Percentiles rank a stretch among this genome's conserved stretches.
Evolutionary conservation across 1,140 invertebrate species (phyloP).

Genomic region (Drosophila serrata): DNA sequence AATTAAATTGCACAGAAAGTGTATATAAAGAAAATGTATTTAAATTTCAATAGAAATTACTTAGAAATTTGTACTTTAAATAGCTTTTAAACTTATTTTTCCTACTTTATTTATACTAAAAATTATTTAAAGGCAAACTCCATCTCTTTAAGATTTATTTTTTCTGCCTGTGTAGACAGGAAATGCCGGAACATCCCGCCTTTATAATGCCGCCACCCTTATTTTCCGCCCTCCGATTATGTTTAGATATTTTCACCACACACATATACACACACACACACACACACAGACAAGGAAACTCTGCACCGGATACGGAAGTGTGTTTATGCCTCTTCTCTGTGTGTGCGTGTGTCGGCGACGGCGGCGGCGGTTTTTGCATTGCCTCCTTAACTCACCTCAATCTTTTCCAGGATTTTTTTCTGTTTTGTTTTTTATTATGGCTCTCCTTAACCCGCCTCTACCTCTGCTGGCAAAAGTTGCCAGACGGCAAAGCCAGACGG

Average conservation of each 20-base stretch:
- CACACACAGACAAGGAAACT: slow-evolving; percentile 20
- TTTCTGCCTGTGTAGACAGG: slow-evolving; percentile 4
- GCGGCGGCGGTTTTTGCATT: slow-evolving; percentile 54
- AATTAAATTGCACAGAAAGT: slow-evolving; percentile 2
- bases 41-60: not conserved
- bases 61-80: slow-evolving; percentile 43
- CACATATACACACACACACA: slow-evolving; percentile 19
- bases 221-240: slow-evolving; percentile 46
- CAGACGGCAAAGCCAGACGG: slow-evolving; percentile 58
- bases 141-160: not conserved
- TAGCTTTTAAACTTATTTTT: not conserved
- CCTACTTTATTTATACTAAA: not conserved
- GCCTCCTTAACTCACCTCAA: slow-evolving; percentile 42
- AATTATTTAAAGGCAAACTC: not conserved
- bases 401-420: slow-evolving; percentile 5
- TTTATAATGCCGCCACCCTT: not conserved
- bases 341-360: slow-evolving; percentile 11
- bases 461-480: slow-evolving; percentile 33
- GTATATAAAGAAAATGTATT: rapidly evolving
- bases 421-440: slow-evolving; percentile 2
- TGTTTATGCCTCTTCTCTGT: slow-evolving; percentile 31
- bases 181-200: slow-evolving; percentile 26
- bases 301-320: slow-evolving; percentile 53
- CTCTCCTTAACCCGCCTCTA: slow-evolving; percentile 2
- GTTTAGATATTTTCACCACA: slow-evolving; percentile 58